Percentiles rank a stretch among this genome's conserved stretches.
Conservation (phyloP, 2,888 invertebrate species). For the Calameuta filiformis region DNA sequence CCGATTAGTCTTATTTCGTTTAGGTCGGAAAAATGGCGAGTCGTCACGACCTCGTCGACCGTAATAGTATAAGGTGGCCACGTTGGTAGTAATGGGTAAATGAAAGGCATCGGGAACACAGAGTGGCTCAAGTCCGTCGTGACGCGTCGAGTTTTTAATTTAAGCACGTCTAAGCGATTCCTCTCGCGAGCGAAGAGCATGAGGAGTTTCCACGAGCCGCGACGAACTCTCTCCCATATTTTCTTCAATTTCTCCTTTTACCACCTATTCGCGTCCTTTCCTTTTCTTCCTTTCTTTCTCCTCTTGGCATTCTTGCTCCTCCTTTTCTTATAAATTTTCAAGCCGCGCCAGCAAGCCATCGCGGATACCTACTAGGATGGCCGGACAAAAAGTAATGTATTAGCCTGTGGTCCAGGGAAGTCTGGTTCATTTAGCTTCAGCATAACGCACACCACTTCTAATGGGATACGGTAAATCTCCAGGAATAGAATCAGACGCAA, state of each 20-base stretch:
- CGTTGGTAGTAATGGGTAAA: background rate
- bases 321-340: background rate
- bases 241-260: background rate
- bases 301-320: background rate
- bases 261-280: background rate
- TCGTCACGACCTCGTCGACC: background rate
- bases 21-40: background rate
- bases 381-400: slow-evolving; percentile 34
- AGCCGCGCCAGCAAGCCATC: background rate
- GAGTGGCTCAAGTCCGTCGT: background rate
- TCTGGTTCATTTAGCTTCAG: slow-evolving; percentile 42
- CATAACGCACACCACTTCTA: slow-evolving; percentile 14
- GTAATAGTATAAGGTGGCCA: background rate
- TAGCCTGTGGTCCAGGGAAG: slow-evolving; percentile 38
- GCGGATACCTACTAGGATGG: background rate
- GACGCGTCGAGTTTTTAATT: slow-evolving; percentile 10
- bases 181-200: background rate
- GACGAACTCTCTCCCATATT: background rate
- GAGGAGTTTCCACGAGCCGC: background rate
- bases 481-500: slow-evolving; percentile 8
- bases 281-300: background rate
- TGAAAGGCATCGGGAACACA: background rate
- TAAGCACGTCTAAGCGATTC: slow-evolving; percentile 7
- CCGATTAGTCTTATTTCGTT: slow-evolving; percentile 9
- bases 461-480: slow-evolving; percentile 12